Conservation (phyloP, 2,113 vertebrate species). For the Sakesphorus luctuosus region DNA sequence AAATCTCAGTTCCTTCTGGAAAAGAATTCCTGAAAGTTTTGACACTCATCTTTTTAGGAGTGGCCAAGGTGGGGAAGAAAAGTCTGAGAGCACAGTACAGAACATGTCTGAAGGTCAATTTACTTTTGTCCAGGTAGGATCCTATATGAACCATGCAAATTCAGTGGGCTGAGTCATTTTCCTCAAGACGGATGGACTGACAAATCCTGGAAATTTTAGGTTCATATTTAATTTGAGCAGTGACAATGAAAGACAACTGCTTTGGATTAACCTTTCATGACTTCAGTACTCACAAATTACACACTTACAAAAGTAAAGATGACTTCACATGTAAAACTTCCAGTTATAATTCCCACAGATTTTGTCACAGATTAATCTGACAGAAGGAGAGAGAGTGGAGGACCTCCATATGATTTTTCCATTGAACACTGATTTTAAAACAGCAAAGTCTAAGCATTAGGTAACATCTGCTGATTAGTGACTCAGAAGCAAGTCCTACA, state of each 20-base stretch:
- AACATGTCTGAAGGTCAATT: background rate
- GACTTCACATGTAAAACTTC: background rate
- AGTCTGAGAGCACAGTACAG: background rate
- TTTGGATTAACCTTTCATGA: background rate
- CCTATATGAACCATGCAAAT: background rate
- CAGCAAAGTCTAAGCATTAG: background rate
- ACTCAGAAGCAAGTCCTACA: background rate
- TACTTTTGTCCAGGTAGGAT: background rate
- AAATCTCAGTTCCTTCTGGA: background rate
- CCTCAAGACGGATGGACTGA: background rate
- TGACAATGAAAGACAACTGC: background rate
- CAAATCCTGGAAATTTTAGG: background rate
- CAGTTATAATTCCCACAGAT: background rate
- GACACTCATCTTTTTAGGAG: background rate
- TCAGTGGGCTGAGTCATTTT: background rate
- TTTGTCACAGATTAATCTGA: background rate
- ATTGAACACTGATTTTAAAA: background rate
- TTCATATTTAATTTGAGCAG: background rate
- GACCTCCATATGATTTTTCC: background rate
- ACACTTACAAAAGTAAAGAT: background rate
- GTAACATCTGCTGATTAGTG: background rate
- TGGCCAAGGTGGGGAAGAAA: background rate
- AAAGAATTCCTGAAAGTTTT: background rate
- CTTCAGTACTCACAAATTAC: background rate
- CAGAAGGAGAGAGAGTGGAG: background rate